Evolutionary conservation across 2,113 vertebrate genomes (phyloP).

Genomic region (Psophia crepitans): DNA sequence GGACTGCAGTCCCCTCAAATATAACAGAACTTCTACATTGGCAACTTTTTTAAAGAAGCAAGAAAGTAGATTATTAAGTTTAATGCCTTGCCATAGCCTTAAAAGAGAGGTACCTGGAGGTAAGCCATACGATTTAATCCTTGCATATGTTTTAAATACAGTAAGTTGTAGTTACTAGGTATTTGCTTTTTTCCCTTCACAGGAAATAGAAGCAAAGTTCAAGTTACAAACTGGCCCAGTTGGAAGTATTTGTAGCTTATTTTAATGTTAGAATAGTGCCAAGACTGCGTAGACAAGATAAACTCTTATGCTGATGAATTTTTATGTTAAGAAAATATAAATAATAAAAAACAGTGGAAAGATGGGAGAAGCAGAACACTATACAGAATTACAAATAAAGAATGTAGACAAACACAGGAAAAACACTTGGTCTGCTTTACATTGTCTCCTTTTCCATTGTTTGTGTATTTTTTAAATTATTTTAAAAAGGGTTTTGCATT

Average conservation of each 20-base stretch:
- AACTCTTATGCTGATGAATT: background rate
- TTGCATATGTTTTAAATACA: background rate
- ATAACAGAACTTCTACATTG: background rate
- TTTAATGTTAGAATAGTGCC: background rate
- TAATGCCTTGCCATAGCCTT: background rate
- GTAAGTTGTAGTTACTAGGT: background rate
- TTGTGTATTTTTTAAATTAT: background rate
- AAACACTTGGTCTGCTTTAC: background rate
- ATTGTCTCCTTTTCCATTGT: background rate
- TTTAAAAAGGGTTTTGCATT: background rate
- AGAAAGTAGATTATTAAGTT: background rate
- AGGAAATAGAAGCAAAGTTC: background rate
- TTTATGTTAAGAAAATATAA: background rate
- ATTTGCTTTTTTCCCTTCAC: background rate
- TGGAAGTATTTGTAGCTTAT: background rate
- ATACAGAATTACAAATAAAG: background rate
- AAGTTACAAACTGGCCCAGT: background rate
- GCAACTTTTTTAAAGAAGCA: background rate
- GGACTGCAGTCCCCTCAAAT: background rate
- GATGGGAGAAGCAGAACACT: background rate
- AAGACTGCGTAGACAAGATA: background rate
- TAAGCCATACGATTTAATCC: background rate
- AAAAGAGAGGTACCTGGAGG: background rate
- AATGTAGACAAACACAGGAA: background rate
- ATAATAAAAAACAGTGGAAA: background rate